phyloP scores from a whole-genome alignment of 2,888 invertebrate species.

The Drosophila kuntzei region DNA sequence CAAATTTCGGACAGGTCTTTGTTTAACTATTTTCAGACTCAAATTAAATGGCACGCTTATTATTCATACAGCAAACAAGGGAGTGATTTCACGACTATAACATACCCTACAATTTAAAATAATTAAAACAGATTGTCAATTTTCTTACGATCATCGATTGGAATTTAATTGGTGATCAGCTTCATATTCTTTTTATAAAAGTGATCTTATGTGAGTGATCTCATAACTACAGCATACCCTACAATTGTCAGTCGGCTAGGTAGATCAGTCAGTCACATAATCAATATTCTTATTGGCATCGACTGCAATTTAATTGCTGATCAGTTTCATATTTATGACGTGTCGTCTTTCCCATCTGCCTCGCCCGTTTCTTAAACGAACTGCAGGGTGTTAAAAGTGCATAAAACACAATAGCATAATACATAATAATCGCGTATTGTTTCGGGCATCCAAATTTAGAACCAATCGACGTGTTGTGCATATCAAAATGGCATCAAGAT shows the following conservation, averaged over 20 bases:
- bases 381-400: slow-evolving; percentile 52
- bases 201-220: slow-evolving; percentile 13
- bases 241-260: background rate
- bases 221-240: slow-evolving; percentile 49
- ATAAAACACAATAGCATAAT: slow-evolving; percentile 61
- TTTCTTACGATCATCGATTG: background rate
- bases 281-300: slow-evolving; percentile 4
- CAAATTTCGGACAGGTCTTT: slow-evolving; percentile 48
- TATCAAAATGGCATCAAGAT: slow-evolving; percentile 48
- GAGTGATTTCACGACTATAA: slow-evolving; percentile 32
- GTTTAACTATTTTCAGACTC: slow-evolving; percentile 46
- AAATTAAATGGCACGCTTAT: slow-evolving; percentile 71
- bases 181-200: background rate
- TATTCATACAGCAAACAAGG: slow-evolving; percentile 46
- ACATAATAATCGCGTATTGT: slow-evolving; percentile 67
- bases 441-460: slow-evolving; percentile 72
- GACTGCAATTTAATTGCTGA: slow-evolving; percentile 9
- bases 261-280: background rate
- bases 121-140: no score
- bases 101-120: slow-evolving; percentile 59
- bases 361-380: background rate
- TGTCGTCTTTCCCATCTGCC: background rate
- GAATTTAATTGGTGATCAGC: slow-evolving; percentile 5
- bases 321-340: slow-evolving; percentile 7
- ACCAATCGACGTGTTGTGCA: slow-evolving; percentile 63